Base-by-base conservation (phyloP, 2,888 invertebrate species). In the Orchestes rusci region DNA sequence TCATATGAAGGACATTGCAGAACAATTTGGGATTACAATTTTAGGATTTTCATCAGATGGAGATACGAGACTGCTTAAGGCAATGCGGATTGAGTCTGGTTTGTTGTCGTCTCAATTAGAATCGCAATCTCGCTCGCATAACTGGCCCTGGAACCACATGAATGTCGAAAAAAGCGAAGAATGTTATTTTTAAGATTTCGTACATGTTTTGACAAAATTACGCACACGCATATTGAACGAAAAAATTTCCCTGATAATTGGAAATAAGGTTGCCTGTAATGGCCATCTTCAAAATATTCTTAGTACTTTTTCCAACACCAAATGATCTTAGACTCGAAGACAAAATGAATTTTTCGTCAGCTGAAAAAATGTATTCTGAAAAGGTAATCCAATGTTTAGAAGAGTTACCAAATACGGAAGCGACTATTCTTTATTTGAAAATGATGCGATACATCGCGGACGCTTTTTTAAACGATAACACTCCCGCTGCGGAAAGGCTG, bases 21-120 rank as follows among this genome's bases (percentile, higher is more conserved):
- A n/a, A n/a, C n/a, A n/a, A n/a, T n/a, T n/a, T n/a, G n/a, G n/a
- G n/a, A n/a, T n/a, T n/a, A n/a, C n/a, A n/a, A n/a, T n/a, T n/a
- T n/a, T n/a, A n/a, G 43, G 48, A 7, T 41, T 48, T 37, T 44
- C 41, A 17, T 39, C 37, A 13, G 48, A 40, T 10, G 31, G 32
- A 7, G 40, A 32, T 8, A 32, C 32, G 12, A 12, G 40, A 12
- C 7, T 40, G 5, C 20, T 40, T 13, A 48, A 43, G 32, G 39
- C 39, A 3, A 48, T 45, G 48, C 16, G 19, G 13, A 18, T 16
- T 16, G 32, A 23, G 17, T 28, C 16, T 28, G 10, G 13, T n/a
- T n/a, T n/a, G n/a, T n/a, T n/a, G n/a, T n/a, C n/a, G n/a, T n/a
- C n/a, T n/a, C n/a, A n/a, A n/a, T n/a, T n/a, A n/a, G n/a, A n/a